A percentile compares a stretch with the other conserved stretches of the same genome.
Conservation (phyloP, 2,113 vertebrate species). For the Nansenia antarctica region DNA sequence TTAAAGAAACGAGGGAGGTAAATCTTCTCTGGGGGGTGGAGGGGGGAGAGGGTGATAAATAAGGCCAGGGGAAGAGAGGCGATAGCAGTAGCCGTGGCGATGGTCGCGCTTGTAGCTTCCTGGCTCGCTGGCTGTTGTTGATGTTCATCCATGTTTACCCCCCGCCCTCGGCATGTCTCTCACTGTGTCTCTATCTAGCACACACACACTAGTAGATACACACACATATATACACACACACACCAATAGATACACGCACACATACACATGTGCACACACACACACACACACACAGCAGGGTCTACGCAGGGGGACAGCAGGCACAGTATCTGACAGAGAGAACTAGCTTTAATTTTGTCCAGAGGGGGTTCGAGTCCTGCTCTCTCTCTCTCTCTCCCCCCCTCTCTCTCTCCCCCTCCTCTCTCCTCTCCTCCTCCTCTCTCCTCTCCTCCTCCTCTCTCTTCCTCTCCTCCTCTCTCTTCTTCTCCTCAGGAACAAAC, state of each 20-base stretch:
- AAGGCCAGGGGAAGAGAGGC: constrained; percentile 35
- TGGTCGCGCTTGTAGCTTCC: not conserved
- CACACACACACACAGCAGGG: constrained; percentile 29
- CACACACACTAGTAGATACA: no score
- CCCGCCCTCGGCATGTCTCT: constrained; percentile 34
- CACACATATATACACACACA: no score
- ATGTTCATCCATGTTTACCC: constrained; percentile 51
- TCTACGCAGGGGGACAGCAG: constrained; percentile 47
- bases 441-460: constrained; percentile 2
- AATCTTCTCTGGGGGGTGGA: constrained; percentile 48
- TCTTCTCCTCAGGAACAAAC: constrained; percentile 65
- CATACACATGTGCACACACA: constrained; percentile 17
- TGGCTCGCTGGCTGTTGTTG: constrained; percentile 46
- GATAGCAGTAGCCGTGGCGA: constrained; percentile 13
- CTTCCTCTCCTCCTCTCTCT: constrained; percentile 15
- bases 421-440: not conserved
- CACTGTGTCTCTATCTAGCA: constrained; percentile 7
- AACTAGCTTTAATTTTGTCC: constrained; percentile 69
- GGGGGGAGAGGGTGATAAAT: constrained; percentile 60
- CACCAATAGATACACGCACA: constrained; percentile 19
- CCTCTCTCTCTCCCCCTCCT: constrained; percentile 5
- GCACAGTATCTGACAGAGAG: constrained; percentile 56
- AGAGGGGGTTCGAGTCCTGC: constrained; percentile 45
- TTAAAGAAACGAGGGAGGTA: constrained; percentile 37
- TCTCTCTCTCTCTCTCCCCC: constrained; percentile 10